A percentile compares a stretch with the other conserved stretches of the same genome.
Conservation (phyloP, 2,113 vertebrate species). For the Apistogramma diplotaenia region DNA sequence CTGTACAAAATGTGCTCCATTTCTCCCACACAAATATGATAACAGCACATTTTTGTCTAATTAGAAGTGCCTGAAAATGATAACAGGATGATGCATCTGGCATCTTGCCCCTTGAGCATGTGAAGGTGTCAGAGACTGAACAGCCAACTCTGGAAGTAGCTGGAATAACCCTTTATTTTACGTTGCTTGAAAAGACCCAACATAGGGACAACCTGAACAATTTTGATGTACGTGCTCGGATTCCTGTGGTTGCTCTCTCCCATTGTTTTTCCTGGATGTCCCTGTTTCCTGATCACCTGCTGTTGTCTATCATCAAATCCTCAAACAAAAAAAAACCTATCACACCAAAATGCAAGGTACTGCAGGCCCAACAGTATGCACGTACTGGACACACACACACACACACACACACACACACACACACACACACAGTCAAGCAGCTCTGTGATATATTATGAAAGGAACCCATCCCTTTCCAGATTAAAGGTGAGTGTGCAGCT, state of each 20-base stretch:
- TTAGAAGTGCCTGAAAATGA: neutral
- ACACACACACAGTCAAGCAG: neutral
- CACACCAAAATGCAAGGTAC: neutral
- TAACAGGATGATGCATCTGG: neutral
- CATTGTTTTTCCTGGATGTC: slow-evolving; percentile 49
- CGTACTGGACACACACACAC: neutral
- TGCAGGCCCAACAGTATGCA: neutral
- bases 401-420: neutral
- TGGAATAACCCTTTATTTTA: neutral
- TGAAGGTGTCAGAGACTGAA: neutral
- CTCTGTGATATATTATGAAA: slow-evolving; percentile 29
- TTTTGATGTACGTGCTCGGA: neutral
- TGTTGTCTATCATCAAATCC: neutral
- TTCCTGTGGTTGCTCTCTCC: slow-evolving; percentile 42
- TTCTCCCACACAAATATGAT: neutral
- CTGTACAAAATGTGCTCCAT: neutral
- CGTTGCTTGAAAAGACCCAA: neutral
- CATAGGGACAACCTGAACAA: neutral
- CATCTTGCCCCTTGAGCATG: neutral
- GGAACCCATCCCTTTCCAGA: slow-evolving; percentile 42
- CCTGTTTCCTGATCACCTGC: slow-evolving; percentile 51
- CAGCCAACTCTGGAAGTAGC: neutral
- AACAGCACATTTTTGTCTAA: neutral
- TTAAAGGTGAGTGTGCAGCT: slow-evolving; percentile 1
- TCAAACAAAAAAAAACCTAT: neutral